Evolutionary conservation across 2,113 vertebrate genomes (phyloP), one percentile per base, ranked within the genome.

Genomic region (Pachycephala philippinensis): DNA sequence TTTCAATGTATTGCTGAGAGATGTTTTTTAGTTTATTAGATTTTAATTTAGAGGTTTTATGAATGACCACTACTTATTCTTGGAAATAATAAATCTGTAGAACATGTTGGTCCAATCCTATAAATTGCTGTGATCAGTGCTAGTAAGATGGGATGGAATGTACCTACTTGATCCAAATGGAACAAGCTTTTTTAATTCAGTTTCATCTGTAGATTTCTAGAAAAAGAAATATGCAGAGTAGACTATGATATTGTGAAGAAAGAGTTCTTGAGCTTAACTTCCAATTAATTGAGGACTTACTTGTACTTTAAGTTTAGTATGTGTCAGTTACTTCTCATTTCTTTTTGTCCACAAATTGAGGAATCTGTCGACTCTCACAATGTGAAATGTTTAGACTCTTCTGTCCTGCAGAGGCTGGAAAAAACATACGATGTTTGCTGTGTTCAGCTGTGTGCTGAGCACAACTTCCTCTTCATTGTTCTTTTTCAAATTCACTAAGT

Each of bases 391-490:
- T 85, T 37, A 24, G 17, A 23, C 8, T 85, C 42, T 56, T 75
- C 7, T 63, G 19, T 71, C 39, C 54, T 75, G 54, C 13, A 49
- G 22, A 65, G 37, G 6, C 18, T 69, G 21, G 35, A 37, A 74
- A 44, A 68, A 35, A 0, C 11, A 15, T 13, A 1, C 10, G 14
- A 0, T 61, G n/a, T 61, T 76, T 76, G n/a, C 17, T 53, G 0
- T 31, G 14, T 47, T 89, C 53, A 68, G 12, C 47, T 76, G 6
- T 28, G 4, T 69, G n/a, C 49, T 64, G n/a, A 88, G 37, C 22
- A 40, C n/a, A 75, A 15, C 4, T 69, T 47, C 50, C 5, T 85
- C 22, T 20, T 82, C 10, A 3, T 61, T 74, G 18, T 40, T 74
- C 5, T 78, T 82, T 87, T 40, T 82, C 39, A 66, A 28, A 49